Percentiles rank a stretch among this genome's conserved stretches.
Conservation (phyloP, 2,888 invertebrate genomes). For the Agrotis segetum region DNA sequence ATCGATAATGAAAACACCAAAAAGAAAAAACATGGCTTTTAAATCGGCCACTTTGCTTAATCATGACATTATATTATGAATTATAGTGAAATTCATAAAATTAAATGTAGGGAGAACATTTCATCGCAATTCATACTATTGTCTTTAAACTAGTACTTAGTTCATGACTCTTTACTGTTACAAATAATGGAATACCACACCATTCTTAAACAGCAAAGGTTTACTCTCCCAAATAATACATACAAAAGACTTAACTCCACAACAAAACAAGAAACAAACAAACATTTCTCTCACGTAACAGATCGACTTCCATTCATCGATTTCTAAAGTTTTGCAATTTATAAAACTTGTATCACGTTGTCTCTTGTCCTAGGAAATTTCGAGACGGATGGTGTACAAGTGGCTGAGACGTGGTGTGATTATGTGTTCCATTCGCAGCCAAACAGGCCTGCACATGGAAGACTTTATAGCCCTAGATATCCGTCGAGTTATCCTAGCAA, state of each 20-base stretch:
- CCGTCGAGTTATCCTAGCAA: conserved; percentile 98
- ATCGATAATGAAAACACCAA: not conserved
- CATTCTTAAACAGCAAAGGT: not conserved
- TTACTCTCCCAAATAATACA: not conserved
- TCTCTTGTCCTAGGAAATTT: conserved; percentile 92
- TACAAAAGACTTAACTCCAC: conserved; percentile 14
- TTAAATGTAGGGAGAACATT: no score
- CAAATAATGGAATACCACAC: not conserved
- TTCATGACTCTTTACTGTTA: no score
- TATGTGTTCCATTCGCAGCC: conserved; percentile 95
- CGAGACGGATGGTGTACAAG: conserved; percentile 95
- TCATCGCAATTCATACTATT: no score
- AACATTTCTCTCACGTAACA: conserved; percentile 62
- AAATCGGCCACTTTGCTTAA: no score
- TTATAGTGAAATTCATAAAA: no score
- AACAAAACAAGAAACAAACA: conserved; percentile 44
- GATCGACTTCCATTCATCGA: conserved; percentile 52
- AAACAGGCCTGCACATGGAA: conserved; percentile 93
- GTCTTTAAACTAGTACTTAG: no score
- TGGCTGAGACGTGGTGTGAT: conserved; percentile 95
- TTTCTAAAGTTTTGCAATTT: conserved; percentile 64
- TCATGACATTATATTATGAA: no score
- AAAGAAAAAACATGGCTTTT: no score
- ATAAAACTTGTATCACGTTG: conserved; percentile 51
- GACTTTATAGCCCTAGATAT: conserved; percentile 97